Percentiles rank a stretch among this genome's conserved stretches.
phyloP scores from a whole-genome alignment of 1,140 invertebrate genomes.

The Medauroidea extradentata region DNA sequence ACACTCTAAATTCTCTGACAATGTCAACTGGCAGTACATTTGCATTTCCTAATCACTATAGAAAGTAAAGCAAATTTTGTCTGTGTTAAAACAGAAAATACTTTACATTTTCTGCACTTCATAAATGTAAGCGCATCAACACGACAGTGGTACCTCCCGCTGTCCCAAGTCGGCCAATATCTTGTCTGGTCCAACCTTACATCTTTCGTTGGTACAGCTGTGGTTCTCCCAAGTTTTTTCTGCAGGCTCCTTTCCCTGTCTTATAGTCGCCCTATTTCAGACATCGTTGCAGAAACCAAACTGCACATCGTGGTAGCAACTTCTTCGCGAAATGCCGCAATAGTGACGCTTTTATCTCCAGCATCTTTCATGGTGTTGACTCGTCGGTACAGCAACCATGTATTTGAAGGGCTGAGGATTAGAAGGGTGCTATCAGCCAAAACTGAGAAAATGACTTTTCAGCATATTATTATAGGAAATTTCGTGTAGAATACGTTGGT shows the following conservation, averaged over 20 bases:
- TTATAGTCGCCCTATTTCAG: slow-evolving; percentile 11
- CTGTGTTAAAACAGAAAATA: background rate
- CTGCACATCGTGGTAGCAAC: slow-evolving; percentile 15
- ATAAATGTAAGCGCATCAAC: slow-evolving; percentile 11
- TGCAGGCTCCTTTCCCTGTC: background rate
- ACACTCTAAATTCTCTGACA: no score
- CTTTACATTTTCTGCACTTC: background rate
- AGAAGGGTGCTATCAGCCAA: no score
- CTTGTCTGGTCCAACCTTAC: slow-evolving; percentile 35
- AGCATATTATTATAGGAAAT: no score
- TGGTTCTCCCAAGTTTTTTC: slow-evolving; percentile 16
- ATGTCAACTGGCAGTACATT: no score
- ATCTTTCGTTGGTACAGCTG: slow-evolving; percentile 27
- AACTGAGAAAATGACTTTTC: no score
- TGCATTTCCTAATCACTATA: background rate
- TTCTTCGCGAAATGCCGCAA: slow-evolving; percentile 11
- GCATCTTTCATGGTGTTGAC: slow-evolving; percentile 20
- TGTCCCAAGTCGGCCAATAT: slow-evolving; percentile 35
- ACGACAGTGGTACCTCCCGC: slow-evolving; percentile 34
- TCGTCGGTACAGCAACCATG: slow-evolving; percentile 30
- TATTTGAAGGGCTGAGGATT: no score
- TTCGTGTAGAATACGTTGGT: no score
- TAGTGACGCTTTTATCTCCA: background rate
- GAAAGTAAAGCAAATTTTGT: background rate
- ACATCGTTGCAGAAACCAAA: background rate